phyloP scores from a whole-genome alignment of 2,888 invertebrate species.

The Meloe dianella region DNA sequence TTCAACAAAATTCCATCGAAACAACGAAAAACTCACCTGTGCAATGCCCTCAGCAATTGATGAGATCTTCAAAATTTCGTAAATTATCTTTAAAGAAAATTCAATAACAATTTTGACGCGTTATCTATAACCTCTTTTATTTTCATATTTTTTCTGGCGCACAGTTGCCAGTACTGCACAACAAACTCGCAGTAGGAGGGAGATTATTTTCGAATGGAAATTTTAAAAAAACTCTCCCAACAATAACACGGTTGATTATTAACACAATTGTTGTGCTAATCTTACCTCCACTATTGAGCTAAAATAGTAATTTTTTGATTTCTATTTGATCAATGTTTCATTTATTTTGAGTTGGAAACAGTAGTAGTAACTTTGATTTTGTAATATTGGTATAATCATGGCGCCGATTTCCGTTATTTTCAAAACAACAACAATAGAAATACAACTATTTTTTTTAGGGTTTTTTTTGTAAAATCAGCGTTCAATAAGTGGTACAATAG shows the following conservation, averaged over 20 bases:
- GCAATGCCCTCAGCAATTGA: not conserved
- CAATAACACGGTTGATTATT: too few relatives aligned
- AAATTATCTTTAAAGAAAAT: slow-evolving; percentile 20
- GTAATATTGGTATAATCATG: not conserved
- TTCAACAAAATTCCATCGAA: not conserved
- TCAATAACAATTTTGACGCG: slow-evolving; percentile 10
- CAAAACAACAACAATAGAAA: not conserved
- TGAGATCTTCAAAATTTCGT: slow-evolving; percentile 16
- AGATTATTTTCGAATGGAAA: not conserved
- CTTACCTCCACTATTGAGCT: too few relatives aligned
- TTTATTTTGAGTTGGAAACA: too few relatives aligned
- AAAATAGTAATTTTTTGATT: too few relatives aligned
- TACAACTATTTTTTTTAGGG: too few relatives aligned
- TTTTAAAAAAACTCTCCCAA: too few relatives aligned
- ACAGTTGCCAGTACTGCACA: slow-evolving; percentile 20
- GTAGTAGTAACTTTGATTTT: not conserved
- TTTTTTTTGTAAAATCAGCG: too few relatives aligned
- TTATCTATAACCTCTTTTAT: slow-evolving; percentile 27
- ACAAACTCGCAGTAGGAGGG: not conserved
- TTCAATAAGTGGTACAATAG: too few relatives aligned
- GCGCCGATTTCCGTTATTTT: not conserved
- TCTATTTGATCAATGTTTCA: too few relatives aligned
- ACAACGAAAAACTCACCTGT: slow-evolving; percentile 9
- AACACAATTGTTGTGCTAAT: too few relatives aligned
- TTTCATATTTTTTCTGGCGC: slow-evolving; percentile 29